Evolutionary conservation across 2,113 vertebrate genomes (phyloP).

Genomic region (Alaudala cheleensis): DNA sequence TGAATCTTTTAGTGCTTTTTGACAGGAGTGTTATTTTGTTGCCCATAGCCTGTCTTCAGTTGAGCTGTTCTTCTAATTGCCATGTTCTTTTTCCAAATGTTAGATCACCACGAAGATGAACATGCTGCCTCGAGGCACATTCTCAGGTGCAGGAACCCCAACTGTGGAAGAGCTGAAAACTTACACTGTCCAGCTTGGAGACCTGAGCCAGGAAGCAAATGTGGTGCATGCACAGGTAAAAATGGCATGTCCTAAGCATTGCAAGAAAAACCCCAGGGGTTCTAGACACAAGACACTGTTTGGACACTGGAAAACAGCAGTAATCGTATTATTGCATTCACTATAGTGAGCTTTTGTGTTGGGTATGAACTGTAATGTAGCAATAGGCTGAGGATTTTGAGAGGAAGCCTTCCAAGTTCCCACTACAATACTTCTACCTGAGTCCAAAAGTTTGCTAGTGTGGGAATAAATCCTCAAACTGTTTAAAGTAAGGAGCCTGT

Average conservation of each 20-base stretch:
- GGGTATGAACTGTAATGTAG: not conserved
- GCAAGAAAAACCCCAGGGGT: not conserved
- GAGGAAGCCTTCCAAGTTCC: not conserved
- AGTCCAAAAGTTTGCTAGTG: not conserved
- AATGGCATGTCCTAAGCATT: not conserved
- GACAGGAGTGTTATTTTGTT: not conserved
- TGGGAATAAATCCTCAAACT: not conserved
- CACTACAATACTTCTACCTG: not conserved
- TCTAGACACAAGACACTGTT: not conserved
- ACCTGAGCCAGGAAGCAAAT: conserved; percentile 74
- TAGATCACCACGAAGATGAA: conserved; percentile 65
- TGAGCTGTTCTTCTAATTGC: not conserved
- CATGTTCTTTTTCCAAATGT: conserved; percentile 16
- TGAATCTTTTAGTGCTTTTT: not conserved
- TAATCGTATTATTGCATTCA: not conserved
- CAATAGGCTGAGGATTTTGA: not conserved
- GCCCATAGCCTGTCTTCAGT: not conserved
- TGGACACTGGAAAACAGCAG: not conserved
- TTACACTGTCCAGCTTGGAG: conserved; percentile 75
- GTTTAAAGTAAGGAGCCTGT: not conserved
- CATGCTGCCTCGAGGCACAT: conserved; percentile 71
- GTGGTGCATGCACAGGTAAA: conserved; percentile 72
- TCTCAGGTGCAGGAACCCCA: conserved; percentile 66
- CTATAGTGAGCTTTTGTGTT: not conserved
- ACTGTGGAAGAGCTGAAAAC: conserved; percentile 79